Conservation (phyloP, 2,113 vertebrate species). For the Paraplagusia blochii region DNA sequence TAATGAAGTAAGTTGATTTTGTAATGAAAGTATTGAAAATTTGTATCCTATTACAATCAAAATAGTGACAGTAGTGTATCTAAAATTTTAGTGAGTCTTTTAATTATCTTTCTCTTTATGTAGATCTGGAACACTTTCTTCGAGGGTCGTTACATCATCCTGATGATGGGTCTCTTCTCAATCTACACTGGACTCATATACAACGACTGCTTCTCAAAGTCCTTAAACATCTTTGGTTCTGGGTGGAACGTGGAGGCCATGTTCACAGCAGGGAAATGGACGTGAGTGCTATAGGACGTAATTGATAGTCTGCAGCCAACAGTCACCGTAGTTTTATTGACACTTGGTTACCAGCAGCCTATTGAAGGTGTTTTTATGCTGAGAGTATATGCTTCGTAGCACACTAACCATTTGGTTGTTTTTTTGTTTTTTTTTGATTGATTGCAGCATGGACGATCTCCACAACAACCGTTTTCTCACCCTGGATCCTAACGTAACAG, state of each 20-base stretch:
- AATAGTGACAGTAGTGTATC: background rate
- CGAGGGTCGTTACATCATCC: conserved; percentile 91
- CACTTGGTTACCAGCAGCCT: too few relatives aligned
- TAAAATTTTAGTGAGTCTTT: background rate
- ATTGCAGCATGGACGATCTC: conserved; percentile 37
- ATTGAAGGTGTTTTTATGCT: too few relatives aligned
- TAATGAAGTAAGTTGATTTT: conserved; percentile 79
- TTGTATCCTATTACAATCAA: background rate
- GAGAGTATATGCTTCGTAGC: too few relatives aligned
- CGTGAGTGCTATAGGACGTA: conserved; percentile 70
- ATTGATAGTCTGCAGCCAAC: too few relatives aligned
- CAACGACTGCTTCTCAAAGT: conserved; percentile 98
- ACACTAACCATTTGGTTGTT: too few relatives aligned
- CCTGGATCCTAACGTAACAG: conserved; percentile 83
- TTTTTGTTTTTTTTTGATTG: conserved; percentile 2
- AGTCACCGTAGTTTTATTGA: too few relatives aligned
- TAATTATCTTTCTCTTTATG: background rate
- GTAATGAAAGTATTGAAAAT: background rate
- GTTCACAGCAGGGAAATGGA: conserved; percentile 72
- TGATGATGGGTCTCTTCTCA: conserved; percentile 96
- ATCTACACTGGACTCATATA: conserved; percentile 96
- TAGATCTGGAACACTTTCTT: conserved; percentile 94
- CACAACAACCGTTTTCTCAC: conserved; percentile 59
- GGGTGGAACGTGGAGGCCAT: conserved; percentile 88
- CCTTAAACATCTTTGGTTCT: conserved; percentile 90